Base-by-base conservation (phyloP, 2,797 vertebrate genomes). In the Eidolon dupreanum region DNA sequence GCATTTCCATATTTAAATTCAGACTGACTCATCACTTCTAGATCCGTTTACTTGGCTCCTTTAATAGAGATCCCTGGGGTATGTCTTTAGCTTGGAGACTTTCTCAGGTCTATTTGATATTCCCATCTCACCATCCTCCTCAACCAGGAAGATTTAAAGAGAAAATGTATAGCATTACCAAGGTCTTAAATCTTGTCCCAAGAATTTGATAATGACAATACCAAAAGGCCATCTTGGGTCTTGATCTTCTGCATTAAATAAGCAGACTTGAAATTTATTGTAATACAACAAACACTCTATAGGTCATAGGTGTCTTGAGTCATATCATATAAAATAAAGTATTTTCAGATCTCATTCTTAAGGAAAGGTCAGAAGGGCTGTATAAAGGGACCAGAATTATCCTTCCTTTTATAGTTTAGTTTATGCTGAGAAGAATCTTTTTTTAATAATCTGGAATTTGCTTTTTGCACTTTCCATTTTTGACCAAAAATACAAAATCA, bases 291-390 rank as follows among this genome's bases (percentile, higher is more conserved):
- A 98, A 88, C 77, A 96, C 57, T 79, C 63, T 96, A 96, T 93
- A 97, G 90, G 88, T 97, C 70, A 97, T 73, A 95, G 95, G 97
- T 88, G 55, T 97, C 97, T 90, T 98, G 75, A 97, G 94, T 92
- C 97, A 97, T 97, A 98, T 41, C 88, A 96, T 81, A 96, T 95
- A 88, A 98, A 97, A 93, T 84, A 88, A 93, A 98, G 92, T 96
- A 97, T 98, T 98, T 98, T 98, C 97, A 98, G 97, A 96, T 97
- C 86, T 16, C 59, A 33, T 97, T 98, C 97, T 96, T 93, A 96
- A 97, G 97, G 71, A 98, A 97, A 98, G 97, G 95, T 98, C 95
- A 92, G 36, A 68, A 63, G 36, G 51, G 51, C 71, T 92, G 79
- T 91, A 73, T 97, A 98, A 97, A 98, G 95, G 96, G 93, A 96